These are phyloP conservation scores for Pangasius sanitwongsei DNA, from an alignment of 2,797 vertebrate species.

Conservation along the genomic window DNA sequence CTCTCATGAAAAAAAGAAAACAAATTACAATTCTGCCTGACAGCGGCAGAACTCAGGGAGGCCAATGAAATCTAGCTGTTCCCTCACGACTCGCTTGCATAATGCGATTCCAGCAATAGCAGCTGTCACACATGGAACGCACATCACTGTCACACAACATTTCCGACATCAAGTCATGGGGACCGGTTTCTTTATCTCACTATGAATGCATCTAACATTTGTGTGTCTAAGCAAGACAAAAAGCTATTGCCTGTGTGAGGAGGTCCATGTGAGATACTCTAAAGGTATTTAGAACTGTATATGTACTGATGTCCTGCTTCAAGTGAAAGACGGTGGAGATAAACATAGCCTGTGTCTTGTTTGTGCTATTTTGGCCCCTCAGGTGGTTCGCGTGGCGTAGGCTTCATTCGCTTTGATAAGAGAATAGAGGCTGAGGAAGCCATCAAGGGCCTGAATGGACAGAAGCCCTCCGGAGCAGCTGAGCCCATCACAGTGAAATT, in stretches of 20 bases:
- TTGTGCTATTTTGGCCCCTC: slow-evolving; percentile 81
- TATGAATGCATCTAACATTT: slow-evolving; percentile 32
- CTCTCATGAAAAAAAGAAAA: slow-evolving; percentile 57
- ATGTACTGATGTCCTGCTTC: not conserved
- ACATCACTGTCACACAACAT: slow-evolving; percentile 44
- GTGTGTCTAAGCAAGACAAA: slow-evolving; percentile 1
- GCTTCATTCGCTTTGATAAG: slow-evolving; percentile 99
- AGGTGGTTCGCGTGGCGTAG: slow-evolving; percentile 99
- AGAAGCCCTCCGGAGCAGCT: slow-evolving; percentile 97
- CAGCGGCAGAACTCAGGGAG: slow-evolving; percentile 48
- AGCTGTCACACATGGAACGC: slow-evolving; percentile 50
- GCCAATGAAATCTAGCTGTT: slow-evolving; percentile 55
- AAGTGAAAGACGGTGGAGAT: slow-evolving; percentile 12
- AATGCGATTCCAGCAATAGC: slow-evolving; percentile 55
- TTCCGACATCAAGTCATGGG: slow-evolving; percentile 38
- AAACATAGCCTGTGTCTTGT: slow-evolving; percentile 45
- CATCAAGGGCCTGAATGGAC: slow-evolving; percentile 99
- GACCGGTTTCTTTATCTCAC: slow-evolving; percentile 31
- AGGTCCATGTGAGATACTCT: not conserved
- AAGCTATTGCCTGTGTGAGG: not conserved
- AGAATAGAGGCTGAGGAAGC: slow-evolving; percentile 99
- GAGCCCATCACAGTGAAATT: slow-evolving; percentile 99
- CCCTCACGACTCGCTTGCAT: slow-evolving; percentile 50
- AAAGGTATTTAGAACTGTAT: not conserved
- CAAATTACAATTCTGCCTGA: slow-evolving; percentile 61